These are phyloP conservation scores for Ictidomys tridecemlineatus DNA, from an alignment of 2,113 vertebrate species.

Conservation along the genomic window DNA sequence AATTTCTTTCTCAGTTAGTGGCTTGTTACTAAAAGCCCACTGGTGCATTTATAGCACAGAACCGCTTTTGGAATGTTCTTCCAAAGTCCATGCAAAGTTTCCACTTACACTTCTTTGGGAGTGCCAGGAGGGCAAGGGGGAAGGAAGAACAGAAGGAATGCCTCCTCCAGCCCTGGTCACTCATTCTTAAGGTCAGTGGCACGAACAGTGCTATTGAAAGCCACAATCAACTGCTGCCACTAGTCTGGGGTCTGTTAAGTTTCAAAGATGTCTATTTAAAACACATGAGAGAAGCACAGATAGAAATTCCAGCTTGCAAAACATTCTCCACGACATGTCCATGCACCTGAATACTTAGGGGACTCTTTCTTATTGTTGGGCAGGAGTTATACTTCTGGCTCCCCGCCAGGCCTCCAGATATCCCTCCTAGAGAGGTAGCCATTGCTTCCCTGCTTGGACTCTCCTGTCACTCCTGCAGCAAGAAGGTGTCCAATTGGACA, in stretches of 20 bases:
- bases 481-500: too few species aligned
- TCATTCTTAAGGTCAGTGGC: conserved; percentile 50
- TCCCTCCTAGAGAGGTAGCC: too few species aligned
- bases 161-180: not conserved
- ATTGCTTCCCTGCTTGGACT: too few species aligned
- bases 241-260: not conserved
- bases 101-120: not conserved
- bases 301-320: too few species aligned
- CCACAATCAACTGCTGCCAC: not conserved
- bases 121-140: not conserved
- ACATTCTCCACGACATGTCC: too few species aligned
- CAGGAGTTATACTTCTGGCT: too few species aligned
- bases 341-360: too few species aligned
- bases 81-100: conserved; percentile 28
- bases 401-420: too few species aligned
- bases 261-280: conserved; percentile 56
- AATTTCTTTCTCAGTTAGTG: not conserved
- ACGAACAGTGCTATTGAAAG: conserved; percentile 4
- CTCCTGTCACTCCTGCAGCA: too few species aligned
- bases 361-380: too few species aligned
- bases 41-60: conserved; percentile 35
- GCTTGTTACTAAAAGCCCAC: conserved; percentile 42
- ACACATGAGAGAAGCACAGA: not conserved
- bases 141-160: not conserved
- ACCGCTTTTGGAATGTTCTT: conserved; percentile 55